Evolutionary conservation across 2,113 vertebrate species (phyloP).

Genomic region (Dromaius novaehollandiae): DNA sequence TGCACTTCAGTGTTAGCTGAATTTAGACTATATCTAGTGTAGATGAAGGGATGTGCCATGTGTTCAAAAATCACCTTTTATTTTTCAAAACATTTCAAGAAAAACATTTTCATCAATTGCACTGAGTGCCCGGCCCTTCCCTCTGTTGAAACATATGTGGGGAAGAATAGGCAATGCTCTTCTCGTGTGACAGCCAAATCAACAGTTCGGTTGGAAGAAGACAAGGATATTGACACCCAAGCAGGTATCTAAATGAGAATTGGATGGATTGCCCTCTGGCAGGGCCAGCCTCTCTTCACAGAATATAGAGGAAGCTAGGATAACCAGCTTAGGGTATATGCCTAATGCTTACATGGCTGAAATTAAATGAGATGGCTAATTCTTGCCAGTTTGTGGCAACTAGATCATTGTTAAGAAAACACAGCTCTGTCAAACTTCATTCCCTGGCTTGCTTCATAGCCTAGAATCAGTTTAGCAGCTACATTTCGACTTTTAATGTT

Average conservation of each 20-base stretch:
- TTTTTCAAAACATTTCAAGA: neutral
- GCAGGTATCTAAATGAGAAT: neutral
- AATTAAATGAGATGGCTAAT: neutral
- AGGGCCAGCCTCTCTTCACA: neutral
- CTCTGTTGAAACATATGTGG: neutral
- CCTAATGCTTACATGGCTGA: neutral
- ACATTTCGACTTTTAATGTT: neutral
- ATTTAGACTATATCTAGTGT: neutral
- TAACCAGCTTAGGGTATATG: neutral
- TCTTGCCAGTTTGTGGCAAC: neutral
- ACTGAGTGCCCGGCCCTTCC: neutral
- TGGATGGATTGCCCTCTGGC: neutral
- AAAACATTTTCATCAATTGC: neutral
- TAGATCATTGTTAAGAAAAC: neutral
- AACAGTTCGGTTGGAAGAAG: neutral
- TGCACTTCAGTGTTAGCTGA: neutral
- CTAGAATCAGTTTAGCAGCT: neutral
- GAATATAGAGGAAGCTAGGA: neutral
- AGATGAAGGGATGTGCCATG: neutral
- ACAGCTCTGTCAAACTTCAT: neutral
- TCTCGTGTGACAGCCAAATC: neutral
- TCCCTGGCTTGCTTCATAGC: neutral
- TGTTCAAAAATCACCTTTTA: neutral
- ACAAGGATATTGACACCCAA: neutral
- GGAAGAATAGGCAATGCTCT: neutral